Conservation (phyloP, 2,113 vertebrate species). For the Protobothrops flavoviridis region DNA sequence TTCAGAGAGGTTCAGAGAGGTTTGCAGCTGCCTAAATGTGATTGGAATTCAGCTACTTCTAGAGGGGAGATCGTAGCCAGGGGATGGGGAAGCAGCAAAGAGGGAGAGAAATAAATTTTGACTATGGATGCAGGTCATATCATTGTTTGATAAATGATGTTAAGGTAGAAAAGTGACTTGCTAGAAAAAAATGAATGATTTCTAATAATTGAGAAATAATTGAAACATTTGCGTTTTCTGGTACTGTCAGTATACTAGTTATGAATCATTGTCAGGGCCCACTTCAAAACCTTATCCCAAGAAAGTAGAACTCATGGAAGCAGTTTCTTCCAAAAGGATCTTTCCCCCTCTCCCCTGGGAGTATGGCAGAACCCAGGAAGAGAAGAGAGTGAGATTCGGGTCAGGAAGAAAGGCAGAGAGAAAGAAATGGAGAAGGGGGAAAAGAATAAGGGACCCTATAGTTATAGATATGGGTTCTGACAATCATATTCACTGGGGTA, state of each 20-base stretch:
- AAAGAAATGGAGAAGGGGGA: too few species aligned
- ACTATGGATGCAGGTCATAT: background rate
- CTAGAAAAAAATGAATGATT: background rate
- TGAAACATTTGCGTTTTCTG: background rate
- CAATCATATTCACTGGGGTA: background rate
- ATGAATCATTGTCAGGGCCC: background rate
- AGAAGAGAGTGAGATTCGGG: too few species aligned
- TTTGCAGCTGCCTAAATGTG: background rate
- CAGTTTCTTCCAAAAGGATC: too few species aligned
- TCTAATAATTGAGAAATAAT: background rate
- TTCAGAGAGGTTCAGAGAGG: background rate
- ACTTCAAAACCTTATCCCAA: too few species aligned
- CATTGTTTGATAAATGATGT: background rate
- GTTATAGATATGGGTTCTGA: too few species aligned
- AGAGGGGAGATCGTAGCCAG: background rate
- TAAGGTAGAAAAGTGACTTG: background rate
- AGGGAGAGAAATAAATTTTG: background rate
- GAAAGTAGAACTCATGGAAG: too few species aligned
- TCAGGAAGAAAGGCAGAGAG: too few species aligned
- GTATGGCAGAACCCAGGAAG: too few species aligned
- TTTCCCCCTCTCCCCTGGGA: too few species aligned
- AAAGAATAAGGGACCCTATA: too few species aligned
- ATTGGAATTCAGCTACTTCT: conserved; percentile 1
- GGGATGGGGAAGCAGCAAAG: background rate
- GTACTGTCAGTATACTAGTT: background rate